phyloP scores from a whole-genome alignment of 2,113 vertebrate species.

The Oxyura jamaicensis region DNA sequence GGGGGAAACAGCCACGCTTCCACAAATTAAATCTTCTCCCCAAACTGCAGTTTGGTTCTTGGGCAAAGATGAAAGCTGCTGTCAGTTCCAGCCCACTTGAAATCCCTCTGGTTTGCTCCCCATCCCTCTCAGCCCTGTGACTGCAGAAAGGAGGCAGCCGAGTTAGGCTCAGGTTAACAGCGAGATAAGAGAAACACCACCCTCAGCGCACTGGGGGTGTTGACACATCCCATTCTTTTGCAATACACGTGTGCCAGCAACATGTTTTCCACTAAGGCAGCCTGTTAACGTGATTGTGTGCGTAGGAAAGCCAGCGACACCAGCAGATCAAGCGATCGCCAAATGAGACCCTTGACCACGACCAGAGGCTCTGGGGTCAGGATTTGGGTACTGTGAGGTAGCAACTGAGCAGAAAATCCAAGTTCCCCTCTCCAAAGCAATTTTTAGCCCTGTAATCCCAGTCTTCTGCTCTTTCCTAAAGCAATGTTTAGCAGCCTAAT shows the following conservation, averaged over 20 bases:
- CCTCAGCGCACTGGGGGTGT: neutral
- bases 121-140: neutral
- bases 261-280: neutral
- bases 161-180: neutral
- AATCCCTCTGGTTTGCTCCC: neutral
- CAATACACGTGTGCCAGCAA: constrained; percentile 16
- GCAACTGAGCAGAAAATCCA: constrained; percentile 9
- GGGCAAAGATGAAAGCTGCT: neutral
- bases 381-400: constrained; percentile 17
- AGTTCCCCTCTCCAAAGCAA: constrained; percentile 9
- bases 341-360: neutral
- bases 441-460: constrained; percentile 56
- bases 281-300: neutral
- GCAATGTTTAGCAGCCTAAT: constrained; percentile 56
- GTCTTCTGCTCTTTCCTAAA: neutral
- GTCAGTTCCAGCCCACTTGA: neutral
- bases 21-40: neutral
- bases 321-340: neutral
- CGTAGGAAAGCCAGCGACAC: constrained; percentile 7
- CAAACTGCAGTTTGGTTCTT: neutral
- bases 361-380: neutral
- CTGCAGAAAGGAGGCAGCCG: neutral
- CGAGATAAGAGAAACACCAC: constrained; percentile 18
- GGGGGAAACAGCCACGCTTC: neutral
- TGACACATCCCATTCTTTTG: constrained; percentile 14